Conservation (phyloP, 2,113 vertebrate species). For the Anolis sagrei region DNA sequence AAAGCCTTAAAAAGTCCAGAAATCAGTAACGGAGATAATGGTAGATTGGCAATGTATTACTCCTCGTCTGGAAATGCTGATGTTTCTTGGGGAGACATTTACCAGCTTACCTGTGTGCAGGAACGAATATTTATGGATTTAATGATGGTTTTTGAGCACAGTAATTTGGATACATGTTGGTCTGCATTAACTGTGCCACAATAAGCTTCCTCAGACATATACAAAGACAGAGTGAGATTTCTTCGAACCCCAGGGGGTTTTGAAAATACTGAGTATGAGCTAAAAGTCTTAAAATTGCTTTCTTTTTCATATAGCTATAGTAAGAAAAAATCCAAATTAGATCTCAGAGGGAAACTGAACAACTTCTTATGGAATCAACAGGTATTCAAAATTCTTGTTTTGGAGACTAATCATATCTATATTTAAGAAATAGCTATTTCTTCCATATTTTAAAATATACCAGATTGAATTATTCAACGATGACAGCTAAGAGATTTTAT, state of each 20-base stretch:
- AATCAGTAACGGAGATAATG: too few relatives aligned
- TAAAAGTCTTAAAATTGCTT: background rate
- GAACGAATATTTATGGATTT: background rate
- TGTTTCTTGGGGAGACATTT: too few relatives aligned
- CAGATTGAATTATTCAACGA: background rate
- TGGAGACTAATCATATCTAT: background rate
- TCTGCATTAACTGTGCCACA: background rate
- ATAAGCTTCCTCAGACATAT: background rate
- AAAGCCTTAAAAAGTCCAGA: too few relatives aligned
- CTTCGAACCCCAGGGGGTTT: background rate
- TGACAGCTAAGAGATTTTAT: conserved; percentile 20
- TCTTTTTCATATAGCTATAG: background rate
- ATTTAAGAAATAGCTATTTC: too few relatives aligned
- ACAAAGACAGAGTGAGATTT: background rate
- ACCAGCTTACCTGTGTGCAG: background rate
- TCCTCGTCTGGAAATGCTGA: background rate
- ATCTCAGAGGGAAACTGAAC: background rate
- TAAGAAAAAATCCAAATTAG: background rate
- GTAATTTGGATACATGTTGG: background rate
- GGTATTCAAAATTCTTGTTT: background rate
- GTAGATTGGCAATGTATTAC: too few relatives aligned
- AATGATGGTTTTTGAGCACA: background rate
- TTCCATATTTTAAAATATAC: background rate
- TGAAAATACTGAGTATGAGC: background rate
- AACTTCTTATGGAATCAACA: background rate